Conservation (phyloP, 2,113 vertebrate genomes). For the Ranitomeya imitator region DNA sequence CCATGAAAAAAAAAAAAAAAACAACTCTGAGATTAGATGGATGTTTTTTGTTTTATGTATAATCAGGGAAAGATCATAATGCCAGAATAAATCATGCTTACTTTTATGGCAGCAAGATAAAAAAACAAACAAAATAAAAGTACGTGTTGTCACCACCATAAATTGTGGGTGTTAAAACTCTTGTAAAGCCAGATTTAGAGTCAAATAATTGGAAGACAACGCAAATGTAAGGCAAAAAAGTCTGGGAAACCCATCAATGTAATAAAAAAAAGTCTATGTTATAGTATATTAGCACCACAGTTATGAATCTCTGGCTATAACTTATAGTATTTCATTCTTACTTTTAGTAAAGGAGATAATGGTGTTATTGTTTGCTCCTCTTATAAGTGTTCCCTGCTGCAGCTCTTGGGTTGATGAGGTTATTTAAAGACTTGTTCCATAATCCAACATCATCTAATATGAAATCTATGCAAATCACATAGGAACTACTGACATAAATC, state of each 20-base stretch:
- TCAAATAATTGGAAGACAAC: background rate
- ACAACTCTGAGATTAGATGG: constrained; percentile 64
- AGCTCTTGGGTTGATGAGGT: background rate
- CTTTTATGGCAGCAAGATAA: constrained; percentile 40
- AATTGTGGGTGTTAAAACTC: constrained; percentile 23
- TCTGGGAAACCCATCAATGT: background rate
- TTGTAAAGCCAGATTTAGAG: constrained; percentile 36
- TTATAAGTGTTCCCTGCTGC: background rate
- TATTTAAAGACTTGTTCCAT: background rate
- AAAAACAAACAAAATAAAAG: constrained; percentile 28
- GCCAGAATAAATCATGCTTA: constrained; percentile 55
- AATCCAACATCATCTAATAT: background rate
- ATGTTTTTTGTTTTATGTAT: constrained; percentile 61
- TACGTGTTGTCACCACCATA: constrained; percentile 16
- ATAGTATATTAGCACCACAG: background rate
- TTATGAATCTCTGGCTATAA: background rate
- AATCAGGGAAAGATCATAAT: constrained; percentile 57
- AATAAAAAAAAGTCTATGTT: background rate
- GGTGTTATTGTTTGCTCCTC: background rate
- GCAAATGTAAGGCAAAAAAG: constrained; percentile 3
- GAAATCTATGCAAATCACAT: background rate
- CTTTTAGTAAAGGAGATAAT: background rate
- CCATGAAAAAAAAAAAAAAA: constrained; percentile 65
- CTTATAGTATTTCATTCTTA: background rate
- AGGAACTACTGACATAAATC: background rate